Base-by-base conservation (phyloP, 2,113 vertebrate species). In the Oncorhynchus clarkii region DNA sequence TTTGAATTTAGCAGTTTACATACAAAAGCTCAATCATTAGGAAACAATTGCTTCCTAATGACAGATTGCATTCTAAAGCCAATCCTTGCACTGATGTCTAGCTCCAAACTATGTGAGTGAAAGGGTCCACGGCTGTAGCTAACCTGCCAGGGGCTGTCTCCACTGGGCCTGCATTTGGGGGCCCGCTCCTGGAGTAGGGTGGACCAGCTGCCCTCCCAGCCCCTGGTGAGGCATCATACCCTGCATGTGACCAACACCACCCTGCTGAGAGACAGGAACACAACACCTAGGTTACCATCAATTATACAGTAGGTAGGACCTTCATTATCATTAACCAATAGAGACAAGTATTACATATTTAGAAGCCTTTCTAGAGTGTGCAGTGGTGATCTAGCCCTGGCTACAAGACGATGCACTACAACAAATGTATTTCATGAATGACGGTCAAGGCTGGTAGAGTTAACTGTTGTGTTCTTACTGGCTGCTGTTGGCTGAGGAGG, bases 401-500 rank as follows among this genome's bases (percentile, higher is more conserved):
- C 39, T 39, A 39, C 39, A 39, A 39, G 39, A 9, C 7, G 0
- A 39, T 39, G 39, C 39, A 39, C 39, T 39, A 64, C 11, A 64
- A n/a, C 60, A 64, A 22, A n/a, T 16, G 60, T 64, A 22, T 64
- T 45, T 11, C 39, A 45, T 45, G 39, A 45, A 24, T 57, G 39
- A 20, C 2, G 60, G n/a, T 3, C 5, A 20, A 68, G 22, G 29
- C 22, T 39, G 3, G 51, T 12, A 29, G 5, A 22, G 48, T 8
- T 54, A 4, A 24, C 29, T 60, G 75, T 3, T 60, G 62, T 18
- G 4, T n/a, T 84, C 93, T 94, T 86, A 95, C 95, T 7, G 94
- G 93, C 86, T 97, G 96, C 85, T 96, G 96, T 0, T 96, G 96
- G 84, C 94, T 97, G 78, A 97, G 96, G 1, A 97, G 95, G 3